Evolutionary conservation across 1,140 invertebrate species (phyloP).

Genomic region (Drosophila teissieri): DNA sequence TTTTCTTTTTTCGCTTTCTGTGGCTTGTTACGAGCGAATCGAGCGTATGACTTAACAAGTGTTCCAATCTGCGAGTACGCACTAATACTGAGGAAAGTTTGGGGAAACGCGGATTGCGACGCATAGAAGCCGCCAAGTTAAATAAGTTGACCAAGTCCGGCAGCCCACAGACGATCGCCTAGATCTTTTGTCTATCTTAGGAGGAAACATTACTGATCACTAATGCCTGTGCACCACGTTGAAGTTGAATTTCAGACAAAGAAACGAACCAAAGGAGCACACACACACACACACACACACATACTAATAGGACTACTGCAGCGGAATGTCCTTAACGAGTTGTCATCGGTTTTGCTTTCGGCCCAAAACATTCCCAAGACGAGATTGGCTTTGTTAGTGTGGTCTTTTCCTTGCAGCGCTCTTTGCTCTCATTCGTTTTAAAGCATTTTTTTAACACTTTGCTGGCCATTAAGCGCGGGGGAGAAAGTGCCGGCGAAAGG

Average conservation of each 20-base stretch:
- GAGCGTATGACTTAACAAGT: slow-evolving; percentile 62
- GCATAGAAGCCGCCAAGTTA: no score
- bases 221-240: no score
- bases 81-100: slow-evolving; percentile 2
- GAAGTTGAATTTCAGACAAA: no score
- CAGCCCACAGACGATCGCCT: no score
- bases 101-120: no score
- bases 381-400: slow-evolving; percentile 54
- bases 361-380: slow-evolving; percentile 33
- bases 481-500: not conserved
- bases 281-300: not conserved
- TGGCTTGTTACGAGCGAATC: slow-evolving; percentile 56
- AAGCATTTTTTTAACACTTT: slow-evolving; percentile 61
- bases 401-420: not conserved
- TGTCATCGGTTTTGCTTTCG: slow-evolving; percentile 42
- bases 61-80: slow-evolving; percentile 36
- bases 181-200: no score
- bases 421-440: slow-evolving; percentile 23
- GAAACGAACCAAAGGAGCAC: not conserved
- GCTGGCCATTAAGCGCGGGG: slow-evolving; percentile 13
- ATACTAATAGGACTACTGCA: not conserved
- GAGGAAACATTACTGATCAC: no score
- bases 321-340: slow-evolving; percentile 43
- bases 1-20: not conserved
- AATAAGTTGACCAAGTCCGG: no score